Conservation (phyloP, 2,888 invertebrate species). For the Aleiodes alternator region DNA sequence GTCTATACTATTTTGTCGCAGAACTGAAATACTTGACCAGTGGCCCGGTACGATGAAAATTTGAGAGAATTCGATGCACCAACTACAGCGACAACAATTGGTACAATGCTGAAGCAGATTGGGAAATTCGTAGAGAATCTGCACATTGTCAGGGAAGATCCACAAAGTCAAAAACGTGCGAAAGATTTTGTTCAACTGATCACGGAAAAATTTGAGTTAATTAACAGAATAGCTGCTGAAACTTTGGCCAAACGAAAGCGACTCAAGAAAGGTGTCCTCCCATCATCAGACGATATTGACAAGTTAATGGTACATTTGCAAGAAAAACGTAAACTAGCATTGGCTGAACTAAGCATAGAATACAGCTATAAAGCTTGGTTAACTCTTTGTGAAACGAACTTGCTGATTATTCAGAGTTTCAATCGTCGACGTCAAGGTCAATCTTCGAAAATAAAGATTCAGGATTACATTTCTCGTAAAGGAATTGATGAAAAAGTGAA, state of each 20-base stretch:
- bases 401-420: conserved; percentile 41
- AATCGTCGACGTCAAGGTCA: conserved; percentile 46
- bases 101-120: too few species aligned
- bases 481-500: conserved; percentile 22
- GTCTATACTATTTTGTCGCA: too few species aligned
- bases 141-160: too few species aligned
- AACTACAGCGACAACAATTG: too few species aligned
- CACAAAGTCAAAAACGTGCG: too few species aligned
- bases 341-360: conserved; percentile 1
- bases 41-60: too few species aligned
- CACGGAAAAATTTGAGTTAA: background rate
- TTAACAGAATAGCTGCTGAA: conserved; percentile 48
- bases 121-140: too few species aligned
- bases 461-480: conserved; percentile 30
- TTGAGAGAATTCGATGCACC: too few species aligned
- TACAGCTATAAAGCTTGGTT: conserved; percentile 36
- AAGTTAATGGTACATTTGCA: conserved; percentile 29
- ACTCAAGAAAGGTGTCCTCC: conserved; percentile 40
- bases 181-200: too few species aligned
- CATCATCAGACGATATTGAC: conserved; percentile 40
- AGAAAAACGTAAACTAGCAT: conserved; percentile 2
- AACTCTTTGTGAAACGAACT: conserved; percentile 25
- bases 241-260: conserved; percentile 41
- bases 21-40: too few species aligned
- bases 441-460: conserved; percentile 23